Evolutionary conservation across 2,113 vertebrate species (phyloP).

Genomic region (Athene cunicularia): DNA sequence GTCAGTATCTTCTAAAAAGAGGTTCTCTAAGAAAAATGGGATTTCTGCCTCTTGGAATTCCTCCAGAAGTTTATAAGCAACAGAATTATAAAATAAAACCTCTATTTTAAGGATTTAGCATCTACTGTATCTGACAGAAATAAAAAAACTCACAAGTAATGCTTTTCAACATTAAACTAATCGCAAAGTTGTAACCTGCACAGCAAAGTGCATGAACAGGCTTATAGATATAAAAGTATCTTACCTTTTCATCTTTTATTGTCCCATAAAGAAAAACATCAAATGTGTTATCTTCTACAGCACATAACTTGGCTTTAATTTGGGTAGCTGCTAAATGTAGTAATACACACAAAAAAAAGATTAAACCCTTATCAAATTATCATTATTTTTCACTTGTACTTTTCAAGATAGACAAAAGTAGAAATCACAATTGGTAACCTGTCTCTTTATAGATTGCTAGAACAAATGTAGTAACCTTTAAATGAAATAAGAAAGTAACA

Average conservation of each 20-base stretch:
- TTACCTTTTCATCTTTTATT: constrained; percentile 84
- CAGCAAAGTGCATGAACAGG: neutral
- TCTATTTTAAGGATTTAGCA: neutral
- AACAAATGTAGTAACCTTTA: neutral
- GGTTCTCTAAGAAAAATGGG: neutral
- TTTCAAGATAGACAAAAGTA: neutral
- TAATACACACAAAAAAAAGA: neutral
- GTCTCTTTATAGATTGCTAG: neutral
- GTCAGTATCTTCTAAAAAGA: neutral
- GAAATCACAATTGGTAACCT: neutral
- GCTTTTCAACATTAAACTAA: neutral
- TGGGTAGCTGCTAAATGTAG: constrained; percentile 74
- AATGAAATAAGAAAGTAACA: neutral
- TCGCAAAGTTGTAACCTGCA: neutral
- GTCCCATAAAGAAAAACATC: constrained; percentile 87
- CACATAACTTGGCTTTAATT: constrained; percentile 81
- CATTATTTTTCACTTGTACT: neutral
- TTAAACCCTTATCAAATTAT: neutral
- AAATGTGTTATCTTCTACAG: constrained; percentile 71
- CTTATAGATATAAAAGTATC: neutral
- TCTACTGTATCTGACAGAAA: neutral
- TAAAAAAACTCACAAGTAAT: neutral
- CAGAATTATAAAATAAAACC: neutral
- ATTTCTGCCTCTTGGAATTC: neutral
- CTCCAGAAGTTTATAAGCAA: neutral